phyloP scores from a whole-genome alignment of 2,113 vertebrate species.

The Gambusia affinis region DNA sequence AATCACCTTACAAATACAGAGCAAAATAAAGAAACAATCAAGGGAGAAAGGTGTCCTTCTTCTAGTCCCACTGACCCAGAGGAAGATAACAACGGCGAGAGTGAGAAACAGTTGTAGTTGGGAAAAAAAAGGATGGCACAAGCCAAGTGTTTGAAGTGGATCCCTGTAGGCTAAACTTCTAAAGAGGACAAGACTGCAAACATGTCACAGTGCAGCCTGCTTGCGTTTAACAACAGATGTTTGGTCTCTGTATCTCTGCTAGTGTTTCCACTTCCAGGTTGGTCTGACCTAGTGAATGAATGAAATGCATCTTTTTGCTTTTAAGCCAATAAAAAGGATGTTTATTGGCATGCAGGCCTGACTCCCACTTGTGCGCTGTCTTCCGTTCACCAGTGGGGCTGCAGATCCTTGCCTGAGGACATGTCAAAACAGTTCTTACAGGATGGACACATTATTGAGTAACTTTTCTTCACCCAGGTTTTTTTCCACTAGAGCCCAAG shows the following conservation, averaged over 20 bases:
- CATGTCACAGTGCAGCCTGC: constrained; percentile 89
- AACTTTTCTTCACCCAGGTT: constrained; percentile 30
- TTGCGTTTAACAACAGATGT: constrained; percentile 96
- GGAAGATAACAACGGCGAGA: constrained; percentile 57
- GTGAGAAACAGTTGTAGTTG: constrained; percentile 61
- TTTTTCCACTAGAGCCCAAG: constrained; percentile 33
- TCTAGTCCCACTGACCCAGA: constrained; percentile 68
- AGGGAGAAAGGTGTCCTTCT: constrained; percentile 86
- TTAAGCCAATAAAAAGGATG: constrained; percentile 32
- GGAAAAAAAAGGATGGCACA: constrained; percentile 56
- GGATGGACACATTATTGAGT: constrained; percentile 59
- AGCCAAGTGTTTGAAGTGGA: constrained; percentile 91
- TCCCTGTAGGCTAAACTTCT: constrained; percentile 88
- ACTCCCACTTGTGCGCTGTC: constrained; percentile 13
- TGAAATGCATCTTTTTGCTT: constrained; percentile 69
- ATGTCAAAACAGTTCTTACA: constrained; percentile 34
- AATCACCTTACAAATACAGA: constrained; percentile 29
- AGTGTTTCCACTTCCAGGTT: constrained; percentile 92
- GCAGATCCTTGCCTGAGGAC: constrained; percentile 27
- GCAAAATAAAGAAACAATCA: constrained; percentile 79
- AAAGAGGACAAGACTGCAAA: constrained; percentile 91
- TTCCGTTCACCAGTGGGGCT: constrained; percentile 17
- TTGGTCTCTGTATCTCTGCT: constrained; percentile 89
- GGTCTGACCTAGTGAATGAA: constrained; percentile 90
- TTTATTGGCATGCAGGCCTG: constrained; percentile 16